These are phyloP conservation scores for Cheilosia pagana DNA, from an alignment of 2,888 invertebrate species.

Conservation along the genomic window DNA sequence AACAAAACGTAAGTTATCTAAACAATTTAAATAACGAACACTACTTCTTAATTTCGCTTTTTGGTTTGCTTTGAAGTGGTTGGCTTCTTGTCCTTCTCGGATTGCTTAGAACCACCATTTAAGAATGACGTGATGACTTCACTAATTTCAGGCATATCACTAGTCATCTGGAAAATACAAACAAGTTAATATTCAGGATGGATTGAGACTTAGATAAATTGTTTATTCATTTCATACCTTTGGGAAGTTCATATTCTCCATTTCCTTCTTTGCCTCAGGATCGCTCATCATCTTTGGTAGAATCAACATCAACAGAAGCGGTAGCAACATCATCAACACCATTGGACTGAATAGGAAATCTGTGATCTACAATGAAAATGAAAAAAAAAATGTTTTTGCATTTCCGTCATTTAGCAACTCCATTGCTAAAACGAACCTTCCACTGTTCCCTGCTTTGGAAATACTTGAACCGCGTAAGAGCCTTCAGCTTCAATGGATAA, in stretches of 20 bases:
- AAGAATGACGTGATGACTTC: conserved; percentile 96
- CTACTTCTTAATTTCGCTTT: conserved; percentile 80
- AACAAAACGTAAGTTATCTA: conserved; percentile 47
- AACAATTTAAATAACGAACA: conserved; percentile 42
- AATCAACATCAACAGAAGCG: conserved; percentile 94
- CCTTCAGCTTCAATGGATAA: conserved; percentile 95
- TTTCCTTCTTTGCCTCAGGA: conserved; percentile 97
- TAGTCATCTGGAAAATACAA: conserved; percentile 88
- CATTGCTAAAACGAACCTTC: conserved; percentile 85
- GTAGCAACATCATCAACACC: conserved; percentile 99
- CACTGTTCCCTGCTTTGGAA: conserved; percentile 98
- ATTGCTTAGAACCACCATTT: conserved; percentile 86
- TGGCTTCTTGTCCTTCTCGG: conserved; percentile 82
- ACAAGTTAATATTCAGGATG: background rate
- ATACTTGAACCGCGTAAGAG: conserved; percentile 91
- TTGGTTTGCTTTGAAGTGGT: conserved; percentile 81
- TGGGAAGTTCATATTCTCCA: conserved; percentile 91
- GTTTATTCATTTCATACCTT: conserved; percentile 78
- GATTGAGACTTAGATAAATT: background rate
- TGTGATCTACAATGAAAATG: conserved; percentile 85
- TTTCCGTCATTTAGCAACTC: background rate
- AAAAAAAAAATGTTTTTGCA: background rate
- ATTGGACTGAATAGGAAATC: conserved; percentile 98
- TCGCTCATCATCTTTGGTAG: conserved; percentile 99
- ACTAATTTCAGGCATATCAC: conserved; percentile 97